Evolutionary conservation across 2,888 invertebrate species (phyloP).

Genomic region (Eupithecia tripunctaria): DNA sequence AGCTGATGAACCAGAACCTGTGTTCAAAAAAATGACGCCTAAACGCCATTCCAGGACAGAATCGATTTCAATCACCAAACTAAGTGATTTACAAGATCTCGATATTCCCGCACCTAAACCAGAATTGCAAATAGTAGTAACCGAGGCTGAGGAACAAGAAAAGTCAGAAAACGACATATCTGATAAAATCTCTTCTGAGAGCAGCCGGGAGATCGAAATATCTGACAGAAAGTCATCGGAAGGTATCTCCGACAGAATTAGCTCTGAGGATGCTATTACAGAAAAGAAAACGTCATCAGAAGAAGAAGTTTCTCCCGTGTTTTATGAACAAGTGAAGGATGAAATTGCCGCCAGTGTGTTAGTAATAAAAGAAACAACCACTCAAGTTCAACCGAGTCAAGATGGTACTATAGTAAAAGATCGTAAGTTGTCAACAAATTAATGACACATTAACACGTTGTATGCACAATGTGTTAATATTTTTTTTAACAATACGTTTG

Average conservation of each 20-base stretch:
- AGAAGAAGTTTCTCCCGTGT: constrained; percentile 64
- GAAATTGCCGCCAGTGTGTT: constrained; percentile 46
- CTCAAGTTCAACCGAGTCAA: constrained; percentile 8
- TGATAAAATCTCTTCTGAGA: constrained; percentile 82
- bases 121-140: constrained; percentile 78
- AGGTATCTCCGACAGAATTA: constrained; percentile 80
- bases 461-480: no score
- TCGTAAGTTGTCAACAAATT: constrained; percentile 8
- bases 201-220: constrained; percentile 80
- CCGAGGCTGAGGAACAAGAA: constrained; percentile 79
- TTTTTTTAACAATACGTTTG: no score
- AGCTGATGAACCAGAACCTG: constrained; percentile 62
- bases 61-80: constrained; percentile 75
- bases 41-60: constrained; percentile 80
- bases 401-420: constrained; percentile 9
- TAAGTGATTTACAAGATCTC: constrained; percentile 73
- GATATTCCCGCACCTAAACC: constrained; percentile 67
- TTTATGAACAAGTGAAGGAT: constrained; percentile 52
- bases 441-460: no score
- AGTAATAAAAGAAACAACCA: constrained; percentile 26
- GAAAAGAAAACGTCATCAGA: constrained; percentile 82
- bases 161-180: constrained; percentile 78
- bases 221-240: constrained; percentile 81
- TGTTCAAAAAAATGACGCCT: constrained; percentile 78
- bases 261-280: constrained; percentile 81